Evolutionary conservation across 2,797 vertebrate species (phyloP), one percentile per base, ranked within the genome.

Genomic region (Orientallactaga sibirica): DNA sequence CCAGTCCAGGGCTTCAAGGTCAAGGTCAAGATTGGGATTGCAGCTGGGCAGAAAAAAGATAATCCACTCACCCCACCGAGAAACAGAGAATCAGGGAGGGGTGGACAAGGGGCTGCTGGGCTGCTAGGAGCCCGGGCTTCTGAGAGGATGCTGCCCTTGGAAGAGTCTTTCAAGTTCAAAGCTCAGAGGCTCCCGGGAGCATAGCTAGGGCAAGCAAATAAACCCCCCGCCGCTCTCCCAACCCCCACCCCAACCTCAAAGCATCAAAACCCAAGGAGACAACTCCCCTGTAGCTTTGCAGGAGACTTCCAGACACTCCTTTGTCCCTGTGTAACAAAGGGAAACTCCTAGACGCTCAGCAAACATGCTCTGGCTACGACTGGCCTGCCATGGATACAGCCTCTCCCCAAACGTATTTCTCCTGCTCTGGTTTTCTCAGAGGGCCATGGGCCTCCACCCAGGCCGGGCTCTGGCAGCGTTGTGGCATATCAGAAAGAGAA

Each of bases 101-200:
- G 48, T 7, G 48, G 48, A 7, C 27, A 52, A 27, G 27, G 78
- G 62, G 24, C 1, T 3, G 55, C 91, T 37, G 48, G 82, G 74
- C 58, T 93, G 24, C 83, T 95, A 84, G 85, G 94, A 94, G 64
- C 58, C 94, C 18, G 5, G 48, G 5, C 94, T 97, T 97, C 94
- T 96, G 92, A 97, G 86, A 90, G 18, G 5, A 5, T 61, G 19
- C 79, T 33, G 76, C 37, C 48, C 91, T 97, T 94, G 94, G 92
- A 97, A 97, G 86, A 81, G 84, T 25, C 52, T 97, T 97, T 98
- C 58, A 80, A 77, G 61, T 73, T 24, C 67, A 94, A 96, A 90
- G 43, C 91, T 9, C 76, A 90, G 76, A 41, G 96, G 58, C 79
- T 96, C 78, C 64, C 33, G 93, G 91, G 88, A 96, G 88, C 1